Evolutionary conservation across 2,888 invertebrate species (phyloP).

Genomic region (Hyalella azteca): DNA sequence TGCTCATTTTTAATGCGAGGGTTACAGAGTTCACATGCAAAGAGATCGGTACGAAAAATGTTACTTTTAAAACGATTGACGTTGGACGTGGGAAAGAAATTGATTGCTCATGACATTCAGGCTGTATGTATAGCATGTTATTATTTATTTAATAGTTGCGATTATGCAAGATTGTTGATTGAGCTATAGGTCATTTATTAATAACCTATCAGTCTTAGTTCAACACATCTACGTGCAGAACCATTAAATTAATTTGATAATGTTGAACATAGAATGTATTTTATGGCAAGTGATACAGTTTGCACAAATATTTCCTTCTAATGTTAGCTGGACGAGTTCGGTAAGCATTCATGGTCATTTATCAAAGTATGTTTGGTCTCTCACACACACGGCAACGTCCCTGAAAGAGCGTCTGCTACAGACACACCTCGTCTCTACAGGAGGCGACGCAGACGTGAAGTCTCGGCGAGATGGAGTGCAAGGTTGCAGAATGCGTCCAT

Average conservation of each 20-base stretch:
- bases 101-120: conserved; percentile 14
- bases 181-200: too few species aligned
- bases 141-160: too few species aligned
- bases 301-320: too few species aligned
- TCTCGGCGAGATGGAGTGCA: conserved; percentile 18
- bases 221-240: too few species aligned
- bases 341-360: conserved; percentile 8
- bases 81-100: conserved; percentile 14
- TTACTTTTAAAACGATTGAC: neutral
- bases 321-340: too few species aligned
- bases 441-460: conserved; percentile 21
- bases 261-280: too few species aligned
- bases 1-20: neutral
- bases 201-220: too few species aligned
- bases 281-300: too few species aligned
- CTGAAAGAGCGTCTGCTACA: conserved; percentile 5
- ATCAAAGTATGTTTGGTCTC: neutral
- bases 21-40: neutral
- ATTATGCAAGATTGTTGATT: too few species aligned
- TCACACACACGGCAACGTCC: conserved; percentile 2
- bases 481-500: conserved; percentile 31
- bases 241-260: too few species aligned
- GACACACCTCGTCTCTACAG: conserved; percentile 21
- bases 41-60: neutral
- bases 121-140: too few species aligned